A percentile compares a stretch with the other conserved stretches of the same genome.
Evolutionary conservation across 2,113 vertebrate genomes (phyloP).

Genomic region (Crotalus tigris): DNA sequence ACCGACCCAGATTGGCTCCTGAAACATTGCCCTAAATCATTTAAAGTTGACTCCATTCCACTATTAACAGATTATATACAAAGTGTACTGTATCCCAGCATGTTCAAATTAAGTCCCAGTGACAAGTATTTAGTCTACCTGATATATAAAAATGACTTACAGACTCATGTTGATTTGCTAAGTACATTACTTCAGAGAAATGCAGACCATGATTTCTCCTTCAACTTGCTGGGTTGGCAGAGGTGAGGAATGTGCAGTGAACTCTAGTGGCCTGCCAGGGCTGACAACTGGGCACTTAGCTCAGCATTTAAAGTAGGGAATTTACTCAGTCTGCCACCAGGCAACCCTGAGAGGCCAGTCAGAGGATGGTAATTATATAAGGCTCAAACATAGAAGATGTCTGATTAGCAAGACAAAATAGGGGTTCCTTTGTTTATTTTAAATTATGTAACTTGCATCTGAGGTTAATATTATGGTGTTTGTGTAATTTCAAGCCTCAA

Average conservation of each 20-base stretch:
- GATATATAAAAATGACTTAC: neutral
- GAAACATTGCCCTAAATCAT: neutral
- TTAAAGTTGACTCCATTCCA: neutral
- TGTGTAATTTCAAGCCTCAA: neutral
- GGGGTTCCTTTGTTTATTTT: neutral
- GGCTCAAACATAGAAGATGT: neutral
- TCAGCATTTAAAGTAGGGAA: neutral
- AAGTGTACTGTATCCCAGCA: neutral
- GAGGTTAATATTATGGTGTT: neutral
- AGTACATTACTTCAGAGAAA: neutral
- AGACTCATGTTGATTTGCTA: slow-evolving; percentile 1
- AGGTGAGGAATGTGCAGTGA: neutral
- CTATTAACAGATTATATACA: neutral
- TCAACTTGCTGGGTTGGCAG: neutral
- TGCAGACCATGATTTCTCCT: neutral
- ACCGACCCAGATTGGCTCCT: neutral
- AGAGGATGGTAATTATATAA: neutral
- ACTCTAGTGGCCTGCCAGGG: neutral
- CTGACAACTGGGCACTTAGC: neutral
- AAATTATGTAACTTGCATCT: neutral
- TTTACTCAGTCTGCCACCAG: neutral
- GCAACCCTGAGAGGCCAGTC: neutral
- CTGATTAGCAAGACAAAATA: neutral
- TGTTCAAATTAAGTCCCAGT: slow-evolving; percentile 1
- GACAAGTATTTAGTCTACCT: neutral